A percentile compares a stretch with the other conserved stretches of the same genome.
phyloP scores from a whole-genome alignment of 2,113 vertebrate genomes.

The Neodon shergylaensis region DNA sequence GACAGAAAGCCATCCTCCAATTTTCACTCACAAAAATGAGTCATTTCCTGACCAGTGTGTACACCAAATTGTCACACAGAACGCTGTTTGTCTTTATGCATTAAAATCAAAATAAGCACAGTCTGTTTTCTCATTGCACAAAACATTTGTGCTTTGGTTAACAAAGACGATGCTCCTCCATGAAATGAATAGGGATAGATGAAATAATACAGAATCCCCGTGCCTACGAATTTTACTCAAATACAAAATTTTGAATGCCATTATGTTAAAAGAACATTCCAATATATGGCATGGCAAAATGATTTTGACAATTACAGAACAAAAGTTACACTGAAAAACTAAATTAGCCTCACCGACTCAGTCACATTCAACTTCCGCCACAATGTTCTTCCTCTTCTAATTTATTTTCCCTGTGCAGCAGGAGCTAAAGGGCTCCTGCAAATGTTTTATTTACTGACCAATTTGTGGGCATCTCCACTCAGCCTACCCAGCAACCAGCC shows the following conservation, averaged over 20 bases:
- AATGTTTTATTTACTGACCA: conserved; percentile 74
- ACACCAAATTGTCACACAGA: not conserved
- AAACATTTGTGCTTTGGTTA: not conserved
- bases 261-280: conserved; percentile 34
- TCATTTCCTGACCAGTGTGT: not conserved
- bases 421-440: conserved; percentile 24
- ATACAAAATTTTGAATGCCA: not conserved
- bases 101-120: not conserved
- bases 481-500: conserved; percentile 69
- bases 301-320: not conserved
- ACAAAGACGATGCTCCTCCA: not conserved
- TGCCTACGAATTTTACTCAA: not conserved
- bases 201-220: not conserved
- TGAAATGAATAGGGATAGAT: not conserved
- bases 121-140: not conserved
- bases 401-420: conserved; percentile 57
- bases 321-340: conserved; percentile 16
- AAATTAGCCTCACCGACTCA: conserved; percentile 33
- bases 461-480: conserved; percentile 67
- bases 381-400: conserved; percentile 13
- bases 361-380: conserved; percentile 14
- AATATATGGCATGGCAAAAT: conserved; percentile 27
- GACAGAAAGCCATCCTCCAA: not conserved
- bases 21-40: not conserved
- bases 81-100: not conserved